phyloP scores from a whole-genome alignment of 2,797 vertebrate species.

The Epinephelus malabaricus region DNA sequence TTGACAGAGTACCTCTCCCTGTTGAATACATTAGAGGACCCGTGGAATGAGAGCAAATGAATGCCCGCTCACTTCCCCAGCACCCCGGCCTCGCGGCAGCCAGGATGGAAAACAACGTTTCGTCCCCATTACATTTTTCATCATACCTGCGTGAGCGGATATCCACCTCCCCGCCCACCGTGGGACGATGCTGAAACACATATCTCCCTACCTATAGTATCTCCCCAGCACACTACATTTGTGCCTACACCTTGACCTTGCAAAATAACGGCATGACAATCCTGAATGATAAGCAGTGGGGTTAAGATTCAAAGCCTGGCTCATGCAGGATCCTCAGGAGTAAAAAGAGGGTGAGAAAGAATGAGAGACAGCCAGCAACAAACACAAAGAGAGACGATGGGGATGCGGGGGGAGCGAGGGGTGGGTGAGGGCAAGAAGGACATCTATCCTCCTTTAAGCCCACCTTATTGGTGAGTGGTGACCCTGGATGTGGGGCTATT shows the following conservation, averaged over 20 bases:
- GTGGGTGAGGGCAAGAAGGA: conserved; percentile 58
- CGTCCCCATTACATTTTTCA: conserved; percentile 77
- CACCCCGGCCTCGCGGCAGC: conserved; percentile 49
- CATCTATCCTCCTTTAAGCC: conserved; percentile 81
- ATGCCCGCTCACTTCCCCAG: conserved; percentile 75
- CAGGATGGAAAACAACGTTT: conserved; percentile 69
- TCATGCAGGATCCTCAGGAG: conserved; percentile 37
- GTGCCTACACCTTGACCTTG: conserved; percentile 49
- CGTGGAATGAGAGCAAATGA: conserved; percentile 78
- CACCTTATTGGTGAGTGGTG: conserved; percentile 78
- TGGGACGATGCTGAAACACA: conserved; percentile 25
- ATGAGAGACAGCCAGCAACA: conserved; percentile 31
- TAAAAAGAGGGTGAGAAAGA: conserved; percentile 9
- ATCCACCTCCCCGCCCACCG: conserved; percentile 50
- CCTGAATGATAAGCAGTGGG: conserved; percentile 51
- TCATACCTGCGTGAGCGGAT: conserved; percentile 65
- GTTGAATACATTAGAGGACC: conserved; percentile 85
- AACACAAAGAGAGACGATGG: conserved; percentile 30
- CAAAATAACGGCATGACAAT: conserved; percentile 46
- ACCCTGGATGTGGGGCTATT: conserved; percentile 82
- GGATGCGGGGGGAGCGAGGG: conserved; percentile 8
- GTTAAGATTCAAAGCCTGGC: conserved; percentile 40
- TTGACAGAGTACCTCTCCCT: conserved; percentile 80
- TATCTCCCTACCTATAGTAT: conserved; percentile 38
- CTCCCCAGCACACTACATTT: conserved; percentile 39